Percentiles rank a stretch among this genome's conserved stretches.
Evolutionary conservation across 2,113 vertebrate species (phyloP).

Genomic region (Chelonoidis abingdonii): DNA sequence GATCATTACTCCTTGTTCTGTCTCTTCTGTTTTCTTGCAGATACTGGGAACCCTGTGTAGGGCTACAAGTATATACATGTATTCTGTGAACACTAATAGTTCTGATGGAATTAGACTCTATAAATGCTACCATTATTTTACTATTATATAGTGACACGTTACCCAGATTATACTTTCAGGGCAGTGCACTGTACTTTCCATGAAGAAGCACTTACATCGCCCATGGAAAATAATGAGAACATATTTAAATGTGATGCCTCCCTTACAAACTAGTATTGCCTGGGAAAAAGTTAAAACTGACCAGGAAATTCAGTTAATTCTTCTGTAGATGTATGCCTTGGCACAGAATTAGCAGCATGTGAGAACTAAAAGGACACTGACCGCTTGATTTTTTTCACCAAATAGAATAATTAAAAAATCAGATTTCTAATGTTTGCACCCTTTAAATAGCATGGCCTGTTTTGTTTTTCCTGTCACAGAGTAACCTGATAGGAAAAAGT

Average conservation of each 20-base stretch:
- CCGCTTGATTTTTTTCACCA: background rate
- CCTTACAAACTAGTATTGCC: background rate
- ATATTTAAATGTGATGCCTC: constrained; percentile 47
- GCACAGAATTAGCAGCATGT: constrained; percentile 7
- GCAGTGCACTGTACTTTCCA: background rate
- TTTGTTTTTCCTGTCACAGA: constrained; percentile 17
- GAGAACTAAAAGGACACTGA: background rate
- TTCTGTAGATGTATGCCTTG: background rate
- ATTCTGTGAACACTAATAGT: constrained; percentile 7
- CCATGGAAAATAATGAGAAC: constrained; percentile 40
- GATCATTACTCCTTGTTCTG: too few relatives aligned
- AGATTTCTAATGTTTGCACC: background rate
- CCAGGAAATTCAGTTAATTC: constrained; percentile 19
- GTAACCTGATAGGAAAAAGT: background rate
- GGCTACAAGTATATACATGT: background rate
- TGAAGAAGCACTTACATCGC: constrained; percentile 2
- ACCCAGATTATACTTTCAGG: constrained; percentile 46
- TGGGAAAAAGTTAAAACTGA: constrained; percentile 53
- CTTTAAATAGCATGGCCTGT: background rate
- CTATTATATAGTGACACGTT: constrained; percentile 24
- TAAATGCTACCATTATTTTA: constrained; percentile 45
- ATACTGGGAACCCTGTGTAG: background rate
- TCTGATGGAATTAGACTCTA: background rate
- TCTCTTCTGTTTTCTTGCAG: background rate
- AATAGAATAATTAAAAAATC: background rate